Base-by-base conservation (phyloP, 2,113 vertebrate species). In the Paradisaea rubra region DNA sequence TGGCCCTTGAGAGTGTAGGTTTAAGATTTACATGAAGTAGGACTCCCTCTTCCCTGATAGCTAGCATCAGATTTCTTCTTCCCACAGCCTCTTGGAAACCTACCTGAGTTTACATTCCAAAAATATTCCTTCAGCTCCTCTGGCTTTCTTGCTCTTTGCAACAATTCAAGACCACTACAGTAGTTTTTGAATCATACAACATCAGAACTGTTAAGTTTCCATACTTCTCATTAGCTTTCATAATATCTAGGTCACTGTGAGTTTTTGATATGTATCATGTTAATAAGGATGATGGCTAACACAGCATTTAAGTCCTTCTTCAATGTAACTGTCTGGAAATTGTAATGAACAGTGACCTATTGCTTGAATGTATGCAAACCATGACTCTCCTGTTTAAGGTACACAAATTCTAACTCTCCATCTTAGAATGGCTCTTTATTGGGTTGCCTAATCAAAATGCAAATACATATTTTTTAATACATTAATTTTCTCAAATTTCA, bases 101-200 rank as follows among this genome's bases (percentile, higher is more conserved):
- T 85, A 89, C 78, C 81, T 72, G 44, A 72, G 78, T 89, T 94
- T 87, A 79, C 74, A 95, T 87, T 94, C 73, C 91, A 79, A 68
- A 20, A 52, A 33, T 45, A 76, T 91, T 95, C 81, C 37, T 91
- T 37, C 53, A 89, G 28, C 31, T 35, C 20, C n/a, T 53, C 31
- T 91, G 28, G 7, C n/a, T 95, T 95, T 84, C 78, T 70, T 56
- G 10, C 7, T 89, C 24, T 81, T 79, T 82, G 44, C 41, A 74
- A 50, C 2, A 8, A n/a, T 52, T 68, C 41, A 79, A 64, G 57
- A 74, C 22, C 37, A 9, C 15, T 85, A n/a, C 52, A 57, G 18
- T n/a, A 59, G 49, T 57, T 85, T 79, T 89, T 70, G 11, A 93
- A 83, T 59, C 33, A 68, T 21, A 15, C 42, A 85, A 37, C n/a